Evolutionary conservation across 2,888 invertebrate species (phyloP), one percentile per base, ranked within the genome.

Genomic region (Sesia apiformis): DNA sequence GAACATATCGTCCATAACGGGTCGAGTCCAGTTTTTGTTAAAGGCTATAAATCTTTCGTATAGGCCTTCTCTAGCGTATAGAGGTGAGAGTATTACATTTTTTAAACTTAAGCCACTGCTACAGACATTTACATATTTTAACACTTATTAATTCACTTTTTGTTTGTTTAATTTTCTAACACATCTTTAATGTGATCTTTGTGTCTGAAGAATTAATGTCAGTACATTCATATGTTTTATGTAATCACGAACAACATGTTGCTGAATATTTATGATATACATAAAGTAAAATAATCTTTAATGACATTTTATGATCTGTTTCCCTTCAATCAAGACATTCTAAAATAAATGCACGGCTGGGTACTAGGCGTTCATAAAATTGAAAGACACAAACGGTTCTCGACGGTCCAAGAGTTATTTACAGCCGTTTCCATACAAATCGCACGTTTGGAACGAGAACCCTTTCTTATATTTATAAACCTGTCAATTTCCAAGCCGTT

Each of bases 401-500:
- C 8, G 8, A 46, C 23, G 23, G n/a, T 23, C 23, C 23, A 46
- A 46, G 46, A 59, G 58, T 77, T 74, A 76, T 75, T 78, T 74
- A 75, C 74, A 66, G 64, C 62, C 66, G 62, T 69, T 70, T 69
- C 66, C 66, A 70, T 69, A 69, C 67, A 62, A 69, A 72, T 72
- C 65, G 69, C 67, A 61, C 66, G 63, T 66, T 62, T 57, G 57
- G 61, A 61, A 8, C 50, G 39, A 50, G 50, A 50, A 38, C 39
- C 50, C 50, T 50, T 50, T 50, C 39, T 39, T 74, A 65, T 78
- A 77, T 81, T 78, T 81, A 83, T 84, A 83, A 81, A 83, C 81
- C 83, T 83, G 81, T 86, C 84, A 83, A 82, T 83, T 81, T 70
- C 64, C 61, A 69, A 74, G 67, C 70, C 74, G 72, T 79, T 79